phyloP scores from a whole-genome alignment of 2,888 invertebrate genomes.

The Scaptomyza reducta region DNA sequence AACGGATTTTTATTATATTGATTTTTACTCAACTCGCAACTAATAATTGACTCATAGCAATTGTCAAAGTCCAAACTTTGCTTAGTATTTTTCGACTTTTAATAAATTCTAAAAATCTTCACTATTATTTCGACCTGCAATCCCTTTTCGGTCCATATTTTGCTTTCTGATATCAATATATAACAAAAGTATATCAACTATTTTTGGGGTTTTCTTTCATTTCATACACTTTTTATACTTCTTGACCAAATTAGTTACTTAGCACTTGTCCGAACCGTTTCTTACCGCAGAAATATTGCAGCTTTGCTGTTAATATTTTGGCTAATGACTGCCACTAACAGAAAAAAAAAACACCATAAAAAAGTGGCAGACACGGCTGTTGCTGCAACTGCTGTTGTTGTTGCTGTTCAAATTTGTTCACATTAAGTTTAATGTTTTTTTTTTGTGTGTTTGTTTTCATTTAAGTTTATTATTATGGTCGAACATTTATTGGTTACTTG shows the following conservation, averaged over 20 bases:
- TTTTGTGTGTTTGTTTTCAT: conserved; percentile 45
- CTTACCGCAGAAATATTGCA: conserved; percentile 5
- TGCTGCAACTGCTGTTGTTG: conserved; percentile 20
- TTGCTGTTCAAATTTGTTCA: conserved; percentile 66
- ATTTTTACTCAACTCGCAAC: too few species aligned
- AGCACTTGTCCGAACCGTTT: neutral
- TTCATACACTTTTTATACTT: neutral
- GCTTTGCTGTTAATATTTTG: conserved; percentile 66
- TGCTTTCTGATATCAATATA: too few species aligned
- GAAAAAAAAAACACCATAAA: conserved; percentile 52
- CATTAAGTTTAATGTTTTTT: conserved; percentile 57
- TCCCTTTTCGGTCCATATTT: too few species aligned
- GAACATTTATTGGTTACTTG: conserved; percentile 69
- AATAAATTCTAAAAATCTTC: too few species aligned
- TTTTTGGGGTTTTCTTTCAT: too few species aligned
- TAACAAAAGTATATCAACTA: too few species aligned
- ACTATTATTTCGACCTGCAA: too few species aligned
- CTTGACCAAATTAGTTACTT: neutral
- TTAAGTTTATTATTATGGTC: conserved; percentile 74
- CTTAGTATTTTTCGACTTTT: too few species aligned
- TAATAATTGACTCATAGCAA: too few species aligned
- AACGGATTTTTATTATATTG: too few species aligned
- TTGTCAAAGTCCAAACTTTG: too few species aligned
- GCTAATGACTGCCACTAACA: conserved; percentile 72
- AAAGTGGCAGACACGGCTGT: conserved; percentile 52